phyloP scores from a whole-genome alignment of 2,888 invertebrate species.

The Coleophora deauratella region DNA sequence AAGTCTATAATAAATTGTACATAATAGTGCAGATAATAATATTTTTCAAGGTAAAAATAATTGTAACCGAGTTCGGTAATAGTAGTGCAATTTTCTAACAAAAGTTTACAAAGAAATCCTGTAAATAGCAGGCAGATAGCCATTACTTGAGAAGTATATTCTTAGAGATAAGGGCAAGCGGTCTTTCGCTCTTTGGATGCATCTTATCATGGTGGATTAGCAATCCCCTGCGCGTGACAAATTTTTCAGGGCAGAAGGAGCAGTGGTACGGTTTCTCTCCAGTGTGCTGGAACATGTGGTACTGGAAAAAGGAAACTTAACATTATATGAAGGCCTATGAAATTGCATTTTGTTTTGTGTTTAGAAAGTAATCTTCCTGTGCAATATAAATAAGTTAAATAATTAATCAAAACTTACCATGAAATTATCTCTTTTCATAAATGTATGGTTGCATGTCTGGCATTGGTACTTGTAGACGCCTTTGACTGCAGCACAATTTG shows the following conservation, averaged over 20 bases:
- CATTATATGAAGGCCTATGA: too few relatives aligned
- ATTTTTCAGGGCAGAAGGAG: conserved; percentile 74
- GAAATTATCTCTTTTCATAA: conserved; percentile 49
- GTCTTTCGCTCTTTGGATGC: conserved; percentile 39
- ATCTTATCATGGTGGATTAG: conserved; percentile 46
- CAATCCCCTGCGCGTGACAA: conserved; percentile 51
- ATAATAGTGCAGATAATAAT: too few relatives aligned
- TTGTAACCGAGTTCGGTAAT: too few relatives aligned
- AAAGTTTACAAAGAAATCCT: too few relatives aligned
- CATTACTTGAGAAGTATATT: conserved; percentile 37
- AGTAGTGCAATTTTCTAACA: too few relatives aligned
- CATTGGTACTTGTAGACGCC: conserved; percentile 45
- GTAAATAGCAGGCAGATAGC: too few relatives aligned
- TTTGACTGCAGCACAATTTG: conserved; percentile 24
- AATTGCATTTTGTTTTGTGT: too few relatives aligned
- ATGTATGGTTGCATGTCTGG: conserved; percentile 44
- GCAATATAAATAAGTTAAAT: too few relatives aligned
- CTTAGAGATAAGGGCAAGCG: conserved; percentile 39
- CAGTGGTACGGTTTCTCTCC: conserved; percentile 95
- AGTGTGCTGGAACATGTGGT: conserved; percentile 78
- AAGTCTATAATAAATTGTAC: too few relatives aligned
- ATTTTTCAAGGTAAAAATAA: too few relatives aligned
- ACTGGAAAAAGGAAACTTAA: conserved; percentile 35
- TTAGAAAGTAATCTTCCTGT: too few relatives aligned
- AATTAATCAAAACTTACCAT: conserved; percentile 30